Base-by-base conservation (phyloP, 2,888 invertebrate genomes). In the Philonicus albiceps region DNA sequence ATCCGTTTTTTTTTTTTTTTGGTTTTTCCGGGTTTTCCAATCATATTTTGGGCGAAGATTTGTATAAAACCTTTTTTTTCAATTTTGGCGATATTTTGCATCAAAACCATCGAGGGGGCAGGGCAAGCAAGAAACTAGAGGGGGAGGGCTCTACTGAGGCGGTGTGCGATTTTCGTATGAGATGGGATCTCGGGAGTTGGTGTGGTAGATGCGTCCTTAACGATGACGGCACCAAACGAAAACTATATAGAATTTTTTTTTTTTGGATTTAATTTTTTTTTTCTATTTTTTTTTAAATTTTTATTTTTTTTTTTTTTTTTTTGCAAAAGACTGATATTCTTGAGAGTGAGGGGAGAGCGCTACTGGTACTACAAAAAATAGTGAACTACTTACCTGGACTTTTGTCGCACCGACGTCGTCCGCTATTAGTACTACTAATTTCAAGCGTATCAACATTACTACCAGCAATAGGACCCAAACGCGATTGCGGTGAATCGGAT, bases 401-500 rank as follows among this genome's bases (percentile, higher is more conserved):
- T 89, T 92, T 92, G 89, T 92, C 92, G 90, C 92, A 91, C 89
- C 92, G 91, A 89, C 92, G 93, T 64, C 93, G 91, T 86, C 89
- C 90, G 87, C 88, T 89, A 89, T 88, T 89, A 88, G 89, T 88
- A 88, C 87, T 89, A 88, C 87, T 89, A 76, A 84, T 87, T 80
- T 88, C 88, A 86, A 88, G 89, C 86, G 89, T 87, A 73, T 88
- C 88, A 85, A 88, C 91, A 93, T 88, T 92, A 93, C 94, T 30
- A 94, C 94, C 49, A 91, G 90, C 90, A 83, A 89, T 90, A 16
- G 91, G 90, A n/a, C 91, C 91, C 55, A 91, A 89, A 22, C 91
- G 90, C 31, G 90, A 90, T 53, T 87, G 89, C n/a, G 91, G 91
- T 37, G 91, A 91, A 89, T 91, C 91, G 40, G 90, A 91, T 27